Percentiles rank a stretch among this genome's conserved stretches.
Conservation (phyloP, 2,888 invertebrate genomes). For the Eurois occulta region DNA sequence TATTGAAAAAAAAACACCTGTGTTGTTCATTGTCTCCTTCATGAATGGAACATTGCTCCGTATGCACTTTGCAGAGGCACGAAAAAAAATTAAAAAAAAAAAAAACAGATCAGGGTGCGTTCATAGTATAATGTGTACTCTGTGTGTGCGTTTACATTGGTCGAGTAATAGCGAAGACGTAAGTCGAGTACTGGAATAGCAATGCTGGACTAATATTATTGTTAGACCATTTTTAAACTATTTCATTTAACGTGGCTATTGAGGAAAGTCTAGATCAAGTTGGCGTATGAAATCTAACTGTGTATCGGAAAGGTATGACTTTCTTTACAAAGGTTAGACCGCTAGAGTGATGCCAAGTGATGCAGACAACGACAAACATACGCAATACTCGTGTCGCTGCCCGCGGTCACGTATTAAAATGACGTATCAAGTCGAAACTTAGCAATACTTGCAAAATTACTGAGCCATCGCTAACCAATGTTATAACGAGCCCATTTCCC, state of each 20-base stretch:
- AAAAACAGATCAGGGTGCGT: constrained; percentile 10
- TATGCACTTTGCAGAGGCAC: background rate
- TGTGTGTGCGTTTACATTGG: too few relatives aligned
- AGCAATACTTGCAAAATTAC: constrained; percentile 51
- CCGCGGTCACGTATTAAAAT: constrained; percentile 38
- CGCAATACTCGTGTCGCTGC: constrained; percentile 31
- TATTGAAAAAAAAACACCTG: constrained; percentile 29
- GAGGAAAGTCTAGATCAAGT: background rate
- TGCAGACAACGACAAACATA: constrained; percentile 4
- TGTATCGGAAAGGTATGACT: background rate
- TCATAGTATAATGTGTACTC: too few relatives aligned
- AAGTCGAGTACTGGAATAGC: constrained; percentile 1
- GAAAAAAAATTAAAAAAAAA: constrained; percentile 13
- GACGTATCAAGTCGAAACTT: constrained; percentile 34
- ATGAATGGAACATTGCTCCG: constrained; percentile 1
- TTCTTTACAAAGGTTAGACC: background rate
- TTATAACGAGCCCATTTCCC: constrained; percentile 47
- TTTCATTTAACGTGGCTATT: background rate
- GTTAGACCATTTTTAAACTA: background rate
- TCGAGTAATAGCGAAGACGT: too few relatives aligned
- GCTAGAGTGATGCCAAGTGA: constrained; percentile 9
- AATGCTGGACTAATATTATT: background rate
- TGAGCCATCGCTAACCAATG: constrained; percentile 10
- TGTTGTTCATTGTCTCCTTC: constrained; percentile 8
- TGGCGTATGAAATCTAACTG: background rate